These are phyloP conservation scores for Pogonognathellus flavescens DNA, from an alignment of 1,140 invertebrate species.

Conservation along the genomic window DNA sequence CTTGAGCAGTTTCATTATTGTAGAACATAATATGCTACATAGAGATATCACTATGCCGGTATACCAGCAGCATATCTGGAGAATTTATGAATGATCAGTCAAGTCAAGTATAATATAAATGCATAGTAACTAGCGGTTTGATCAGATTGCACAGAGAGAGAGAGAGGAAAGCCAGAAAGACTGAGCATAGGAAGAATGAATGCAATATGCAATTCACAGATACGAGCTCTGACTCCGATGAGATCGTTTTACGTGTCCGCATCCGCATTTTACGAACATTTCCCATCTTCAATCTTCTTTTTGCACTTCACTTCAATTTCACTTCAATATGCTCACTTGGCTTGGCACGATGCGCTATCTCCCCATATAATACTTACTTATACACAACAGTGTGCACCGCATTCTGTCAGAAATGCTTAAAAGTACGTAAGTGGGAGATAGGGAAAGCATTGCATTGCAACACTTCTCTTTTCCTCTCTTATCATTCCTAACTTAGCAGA, in stretches of 20 bases:
- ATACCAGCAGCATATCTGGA: too few species aligned
- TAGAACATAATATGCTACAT: too few species aligned
- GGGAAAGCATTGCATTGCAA: too few species aligned
- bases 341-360: neutral
- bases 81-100: too few species aligned
- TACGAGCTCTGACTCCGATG: constrained; percentile 49
- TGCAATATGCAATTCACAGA: constrained; percentile 48
- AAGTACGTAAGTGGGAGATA: neutral
- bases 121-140: neutral
- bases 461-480: too few species aligned
- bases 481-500: neutral
- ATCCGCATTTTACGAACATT: constrained; percentile 50
- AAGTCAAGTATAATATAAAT: too few species aligned
- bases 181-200: too few species aligned
- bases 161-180: neutral
- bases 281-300: constrained; percentile 50
- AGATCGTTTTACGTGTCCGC: constrained; percentile 49
- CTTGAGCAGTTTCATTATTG: too few species aligned
- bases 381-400: neutral
- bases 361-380: neutral
- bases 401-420: neutral
- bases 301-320: constrained; percentile 50
- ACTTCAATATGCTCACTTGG: constrained; percentile 49
- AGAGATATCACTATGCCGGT: too few species aligned
- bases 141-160: too few species aligned